Conservation (phyloP, 2,113 vertebrate genomes). For the Engraulis encrasicolus region DNA sequence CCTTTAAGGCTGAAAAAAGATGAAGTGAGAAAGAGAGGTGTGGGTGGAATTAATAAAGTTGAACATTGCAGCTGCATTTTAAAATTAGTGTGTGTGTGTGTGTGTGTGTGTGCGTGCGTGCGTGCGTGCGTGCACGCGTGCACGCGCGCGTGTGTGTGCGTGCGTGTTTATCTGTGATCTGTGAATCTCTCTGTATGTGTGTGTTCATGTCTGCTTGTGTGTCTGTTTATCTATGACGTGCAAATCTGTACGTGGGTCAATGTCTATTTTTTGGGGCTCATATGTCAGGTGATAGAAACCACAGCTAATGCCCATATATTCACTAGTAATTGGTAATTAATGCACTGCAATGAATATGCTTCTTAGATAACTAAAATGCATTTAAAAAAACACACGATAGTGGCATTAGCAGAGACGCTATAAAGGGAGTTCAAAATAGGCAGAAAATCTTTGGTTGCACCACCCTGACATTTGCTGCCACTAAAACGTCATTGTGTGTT, state of each 20-base stretch:
- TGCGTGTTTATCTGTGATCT: background rate
- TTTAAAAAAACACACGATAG: too few species aligned
- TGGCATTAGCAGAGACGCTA: too few species aligned
- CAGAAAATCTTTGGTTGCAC: too few species aligned
- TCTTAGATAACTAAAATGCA: too few species aligned
- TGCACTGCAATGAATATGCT: too few species aligned
- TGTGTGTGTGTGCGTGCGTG: conserved; percentile 13
- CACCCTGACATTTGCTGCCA: too few species aligned
- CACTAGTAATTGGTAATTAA: too few species aligned
- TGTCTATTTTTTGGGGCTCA: too few species aligned
- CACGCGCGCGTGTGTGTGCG: conserved; percentile 21
- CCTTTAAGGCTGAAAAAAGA: too few species aligned
- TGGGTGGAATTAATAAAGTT: background rate
- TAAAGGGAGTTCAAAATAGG: too few species aligned
- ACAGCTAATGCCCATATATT: too few species aligned
- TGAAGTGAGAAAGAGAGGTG: background rate
- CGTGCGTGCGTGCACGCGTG: conserved; percentile 5
- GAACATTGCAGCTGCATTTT: background rate
- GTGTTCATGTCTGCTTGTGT: background rate
- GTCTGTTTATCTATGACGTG: background rate
- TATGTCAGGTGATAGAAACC: too few species aligned
- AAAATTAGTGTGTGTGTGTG: background rate
- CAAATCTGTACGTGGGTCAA: conserved; percentile 5
- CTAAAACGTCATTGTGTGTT: background rate
- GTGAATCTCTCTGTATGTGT: background rate